Base-by-base conservation (phyloP, 2,888 invertebrate genomes). In the Chamaedrilus cognettii region DNA sequence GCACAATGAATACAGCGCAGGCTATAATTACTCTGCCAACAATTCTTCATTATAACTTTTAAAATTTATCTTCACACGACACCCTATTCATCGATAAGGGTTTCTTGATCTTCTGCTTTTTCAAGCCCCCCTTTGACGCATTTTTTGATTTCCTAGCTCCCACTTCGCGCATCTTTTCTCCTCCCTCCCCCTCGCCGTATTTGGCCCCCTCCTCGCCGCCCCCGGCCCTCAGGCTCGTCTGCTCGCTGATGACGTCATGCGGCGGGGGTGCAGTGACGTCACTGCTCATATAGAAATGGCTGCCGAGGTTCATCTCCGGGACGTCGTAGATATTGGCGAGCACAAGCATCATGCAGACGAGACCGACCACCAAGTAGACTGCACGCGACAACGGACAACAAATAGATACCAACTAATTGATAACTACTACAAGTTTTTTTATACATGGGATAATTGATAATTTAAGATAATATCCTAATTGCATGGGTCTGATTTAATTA, bases 311-410 rank as follows among this genome's bases (percentile, higher is more conserved):
- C 76, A 94, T 86, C 85, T 94, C 92, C 3, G 94, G 94, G 75
- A 94, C 92, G 82, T 93, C 93, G 85, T 93, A 93, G 85, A 93
- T 90, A 32, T 93, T 90, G 1, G 92, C 91, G 78, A 94, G 85
- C 19, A 90, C 88, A 75, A 93, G 86, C 91, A 94, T 92, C 87
- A 93, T 89, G 85, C 90, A 90, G 26, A 91, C 90, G 70, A 94
- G 87, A 35, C 94, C 94, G 78, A 89, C 78, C 77, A 92, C 85
- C n/a, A 93, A 86, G 83, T 92, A 93, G 71, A 88, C 92, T 92
- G 86, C n/a, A n/a, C n/a, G n/a, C n/a, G n/a, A n/a, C n/a, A n/a
- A n/a, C n/a, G n/a, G n/a, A n/a, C n/a, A n/a, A n/a, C n/a, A n/a
- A n/a, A n/a, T n/a, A n/a, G n/a, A n/a, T n/a, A n/a, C n/a, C n/a